Percentiles rank a stretch among this genome's conserved stretches.
These are phyloP conservation scores for Panagrolaimus sp. DNA, from an alignment of 1,140 invertebrate species.

Conservation along the genomic window DNA sequence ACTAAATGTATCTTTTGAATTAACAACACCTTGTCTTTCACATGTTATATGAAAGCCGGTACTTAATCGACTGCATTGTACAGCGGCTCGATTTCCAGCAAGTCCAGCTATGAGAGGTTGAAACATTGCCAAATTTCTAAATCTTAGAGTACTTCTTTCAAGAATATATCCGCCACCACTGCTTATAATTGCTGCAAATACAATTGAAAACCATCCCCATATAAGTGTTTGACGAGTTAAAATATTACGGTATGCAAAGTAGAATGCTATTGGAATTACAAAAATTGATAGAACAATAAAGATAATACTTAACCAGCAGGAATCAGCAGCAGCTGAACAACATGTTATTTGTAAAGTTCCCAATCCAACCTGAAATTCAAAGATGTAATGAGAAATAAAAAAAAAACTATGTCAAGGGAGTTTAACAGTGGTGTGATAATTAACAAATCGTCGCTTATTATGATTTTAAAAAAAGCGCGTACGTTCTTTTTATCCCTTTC, in stretches of 20 bases:
- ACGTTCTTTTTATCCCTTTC: too few species aligned
- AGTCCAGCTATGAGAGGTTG: background rate
- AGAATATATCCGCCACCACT: background rate
- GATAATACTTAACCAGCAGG: background rate
- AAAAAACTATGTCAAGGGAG: too few species aligned
- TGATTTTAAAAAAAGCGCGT: too few species aligned
- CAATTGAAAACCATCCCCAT: background rate
- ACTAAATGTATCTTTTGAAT: background rate
- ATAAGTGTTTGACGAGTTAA: background rate
- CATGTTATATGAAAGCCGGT: background rate
- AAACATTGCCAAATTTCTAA: conserved; percentile 5
- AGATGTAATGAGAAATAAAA: background rate
- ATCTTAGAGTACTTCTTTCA: background rate
- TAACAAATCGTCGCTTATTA: too few species aligned
- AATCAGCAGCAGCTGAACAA: background rate
- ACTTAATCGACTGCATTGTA: background rate
- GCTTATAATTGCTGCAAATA: background rate
- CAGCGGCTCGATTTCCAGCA: conserved; percentile 3
- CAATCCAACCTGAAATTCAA: background rate
- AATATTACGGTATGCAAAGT: background rate
- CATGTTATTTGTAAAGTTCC: background rate
- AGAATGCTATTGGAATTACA: background rate
- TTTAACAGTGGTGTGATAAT: too few species aligned
- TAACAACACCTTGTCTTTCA: background rate
- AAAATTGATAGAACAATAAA: background rate